Evolutionary conservation across 2,888 invertebrate genomes (phyloP), one percentile per base, ranked within the genome.

Genomic region (Leptopilina drosophilae): DNA sequence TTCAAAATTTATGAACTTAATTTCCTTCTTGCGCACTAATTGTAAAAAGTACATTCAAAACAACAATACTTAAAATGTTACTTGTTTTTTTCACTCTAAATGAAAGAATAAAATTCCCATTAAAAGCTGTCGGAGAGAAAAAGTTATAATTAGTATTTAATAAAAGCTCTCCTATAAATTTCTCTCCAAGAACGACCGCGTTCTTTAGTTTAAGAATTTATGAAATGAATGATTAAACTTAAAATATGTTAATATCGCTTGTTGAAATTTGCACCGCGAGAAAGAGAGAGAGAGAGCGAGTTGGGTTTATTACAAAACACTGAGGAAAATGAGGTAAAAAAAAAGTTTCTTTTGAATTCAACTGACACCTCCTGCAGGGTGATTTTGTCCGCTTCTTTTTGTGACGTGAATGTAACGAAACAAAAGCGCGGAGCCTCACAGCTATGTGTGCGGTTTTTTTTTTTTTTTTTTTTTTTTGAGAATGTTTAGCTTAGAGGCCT

Each of bases 401-500:
- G 5, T 49, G 62, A 20, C 26, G 49, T 69, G 26, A 62, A 62
- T 53, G 9, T n/a, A 40, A 56, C 33, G 73, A 56, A 73, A 56
- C 53, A 73, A 73, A 73, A 20, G 20, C 20, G 56, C 9, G 20
- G 73, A 9, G 49, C 49, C 49, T 33, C 33, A 33, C 33, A 33
- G 33, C 33, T 33, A 33, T 9, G 26, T 9, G 26, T 33, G 33
- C 53, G 53, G 56, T n/a, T n/a, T 56, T 42, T 33, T 33, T 33
- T 33, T 33, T 42, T 33, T 33, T 33, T 33, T 33, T 56, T 42
- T 33, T 33, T 33, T 33, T 33, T 33, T 33, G 53, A 69, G 53
- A 69, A 20, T 69, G 53, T 53, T 53, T 69, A 53, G 73, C 49
- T 56, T 53, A 33, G 56, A 73, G 73, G 56, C 73, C 56, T 73